phyloP scores from a whole-genome alignment of 2,888 invertebrate genomes.

The Acronicta leporina region DNA sequence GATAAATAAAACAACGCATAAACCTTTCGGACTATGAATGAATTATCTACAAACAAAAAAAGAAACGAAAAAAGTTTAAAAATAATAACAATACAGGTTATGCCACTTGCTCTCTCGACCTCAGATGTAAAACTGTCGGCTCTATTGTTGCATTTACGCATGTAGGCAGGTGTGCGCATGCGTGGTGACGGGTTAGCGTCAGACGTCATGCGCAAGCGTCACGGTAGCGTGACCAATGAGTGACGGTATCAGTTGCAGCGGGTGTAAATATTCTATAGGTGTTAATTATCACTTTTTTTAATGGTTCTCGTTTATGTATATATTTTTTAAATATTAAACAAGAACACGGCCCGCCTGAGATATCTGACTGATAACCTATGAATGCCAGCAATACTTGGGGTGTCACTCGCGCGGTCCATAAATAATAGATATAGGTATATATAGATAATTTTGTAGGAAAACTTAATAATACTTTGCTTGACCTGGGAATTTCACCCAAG shows the following conservation, averaged over 20 bases:
- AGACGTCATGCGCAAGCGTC: slow-evolving; percentile 40
- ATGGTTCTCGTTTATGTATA: no score
- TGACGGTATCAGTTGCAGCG: slow-evolving; percentile 65
- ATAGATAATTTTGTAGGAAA: no score
- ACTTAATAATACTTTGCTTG: no score
- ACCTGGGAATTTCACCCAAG: no score
- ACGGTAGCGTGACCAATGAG: slow-evolving; percentile 61
- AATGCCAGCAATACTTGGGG: no score
- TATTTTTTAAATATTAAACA: no score
- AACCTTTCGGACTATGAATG: no score
- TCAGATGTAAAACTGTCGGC: slow-evolving; percentile 56
- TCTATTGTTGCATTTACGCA: slow-evolving; percentile 54
- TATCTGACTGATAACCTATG: no score
- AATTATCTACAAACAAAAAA: neutral
- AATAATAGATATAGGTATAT: no score
- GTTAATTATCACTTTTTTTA: neutral
- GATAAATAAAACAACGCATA: no score
- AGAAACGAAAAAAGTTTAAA: neutral
- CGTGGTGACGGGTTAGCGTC: slow-evolving; percentile 58
- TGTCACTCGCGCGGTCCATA: no score
- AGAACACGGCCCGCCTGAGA: no score
- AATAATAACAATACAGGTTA: slow-evolving; percentile 1
- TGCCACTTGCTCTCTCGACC: slow-evolving; percentile 16
- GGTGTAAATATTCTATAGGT: slow-evolving; percentile 3
- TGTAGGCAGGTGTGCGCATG: slow-evolving; percentile 78